Conservation (phyloP, 2,797 vertebrate species). For the Poecilia picta region DNA sequence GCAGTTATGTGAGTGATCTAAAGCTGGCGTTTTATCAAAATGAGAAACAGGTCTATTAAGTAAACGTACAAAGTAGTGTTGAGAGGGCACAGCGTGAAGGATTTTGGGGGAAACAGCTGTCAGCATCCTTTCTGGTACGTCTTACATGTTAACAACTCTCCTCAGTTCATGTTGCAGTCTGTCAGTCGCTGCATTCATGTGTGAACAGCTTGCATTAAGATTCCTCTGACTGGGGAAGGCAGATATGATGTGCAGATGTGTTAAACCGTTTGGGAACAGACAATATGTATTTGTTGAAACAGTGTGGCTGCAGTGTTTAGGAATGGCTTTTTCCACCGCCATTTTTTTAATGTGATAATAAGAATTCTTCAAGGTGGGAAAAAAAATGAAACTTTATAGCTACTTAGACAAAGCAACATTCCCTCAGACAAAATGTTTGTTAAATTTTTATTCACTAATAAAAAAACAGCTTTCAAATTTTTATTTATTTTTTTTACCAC, state of each 20-base stretch:
- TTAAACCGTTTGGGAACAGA: constrained; percentile 26
- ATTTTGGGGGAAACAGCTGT: constrained; percentile 56
- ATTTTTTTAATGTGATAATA: constrained; percentile 66
- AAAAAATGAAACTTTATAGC: constrained; percentile 43
- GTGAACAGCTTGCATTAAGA: constrained; percentile 44
- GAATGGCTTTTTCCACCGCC: constrained; percentile 15
- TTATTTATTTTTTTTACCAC: neutral
- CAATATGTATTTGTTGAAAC: constrained; percentile 24
- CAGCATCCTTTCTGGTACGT: constrained; percentile 41
- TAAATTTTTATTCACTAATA: constrained; percentile 38
- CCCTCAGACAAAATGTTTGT: constrained; percentile 31
- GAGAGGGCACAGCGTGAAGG: constrained; percentile 34
- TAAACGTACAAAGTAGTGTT: constrained; percentile 34
- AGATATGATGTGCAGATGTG: constrained; percentile 26
- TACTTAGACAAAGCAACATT: constrained; percentile 17
- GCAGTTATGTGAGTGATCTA: constrained; percentile 46
- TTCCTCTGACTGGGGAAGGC: constrained; percentile 34
- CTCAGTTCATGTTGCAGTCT: constrained; percentile 46
- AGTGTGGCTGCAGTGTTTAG: constrained; percentile 20
- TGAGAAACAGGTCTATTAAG: constrained; percentile 47
- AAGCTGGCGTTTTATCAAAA: constrained; percentile 40
- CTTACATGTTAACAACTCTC: constrained; percentile 47
- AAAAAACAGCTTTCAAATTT: neutral
- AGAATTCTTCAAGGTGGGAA: constrained; percentile 32
- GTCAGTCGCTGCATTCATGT: constrained; percentile 36